Base-by-base conservation (phyloP, 2,888 invertebrate genomes). In the Dexiosoma caninum region DNA sequence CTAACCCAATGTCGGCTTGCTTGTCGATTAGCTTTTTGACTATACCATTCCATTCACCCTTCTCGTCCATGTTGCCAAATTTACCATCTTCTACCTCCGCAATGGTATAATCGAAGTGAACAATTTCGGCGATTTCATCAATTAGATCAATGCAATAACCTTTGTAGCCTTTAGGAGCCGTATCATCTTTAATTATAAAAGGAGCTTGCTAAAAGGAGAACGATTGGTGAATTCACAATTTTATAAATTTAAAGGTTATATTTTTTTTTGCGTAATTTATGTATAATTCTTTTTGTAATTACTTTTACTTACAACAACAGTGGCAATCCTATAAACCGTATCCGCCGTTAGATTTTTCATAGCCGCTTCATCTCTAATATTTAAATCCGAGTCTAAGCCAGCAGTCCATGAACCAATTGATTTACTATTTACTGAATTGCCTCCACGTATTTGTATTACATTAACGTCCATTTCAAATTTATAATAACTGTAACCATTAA, bases 91-190 rank as follows among this genome's bases (percentile, higher is more conserved):
- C 93, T 1, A 94, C 94, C 74, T 95, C 93, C 62, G 93, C 93
- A 82, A 98, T 95, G 86, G 96, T 96, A 88, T 97, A 99, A 85
- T 97, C 97, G 87, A 98, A 98, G 82, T 95, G 93, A 1, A 98
- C 93, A 67, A 95, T 94, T 72, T 94, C 92, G 35, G 95, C 94
- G 72, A 99, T 97, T 88, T 95, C 94, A 84, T 97, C 93, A 37
- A 99, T 94, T 19, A 99, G 92, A 87, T 99, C 98, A 81, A 98
- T 96, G 88, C 98, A 99, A 88, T 98, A 99, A 7, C 99, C 99
- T 84, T 92, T 93, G 84, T 92, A 94, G 8, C 93, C 93, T 88
- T 93, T 94, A 0, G 93, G 93, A 0, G 93, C 91, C 0, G 90
- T 92, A 51, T 93, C 92, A 85, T 95, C 94, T 87, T 92, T 92